A percentile compares a stretch with the other conserved stretches of the same genome.
These are phyloP conservation scores for Drosophila anomalipes DNA, from an alignment of 2,888 invertebrate genomes.

Conservation along the genomic window DNA sequence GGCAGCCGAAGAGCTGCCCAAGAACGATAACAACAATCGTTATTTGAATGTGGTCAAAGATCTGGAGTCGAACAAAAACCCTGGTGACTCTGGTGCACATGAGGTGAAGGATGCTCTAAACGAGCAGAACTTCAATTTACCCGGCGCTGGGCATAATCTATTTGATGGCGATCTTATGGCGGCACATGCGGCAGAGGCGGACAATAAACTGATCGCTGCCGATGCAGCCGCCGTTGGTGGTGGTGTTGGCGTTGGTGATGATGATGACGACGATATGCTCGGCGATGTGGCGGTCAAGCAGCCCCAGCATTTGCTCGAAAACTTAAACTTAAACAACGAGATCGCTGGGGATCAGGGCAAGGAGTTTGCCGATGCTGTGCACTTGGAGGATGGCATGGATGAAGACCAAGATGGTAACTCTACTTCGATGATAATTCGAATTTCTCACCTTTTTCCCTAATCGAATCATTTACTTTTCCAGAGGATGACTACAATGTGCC, in stretches of 20 bases:
- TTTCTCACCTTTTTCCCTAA: neutral
- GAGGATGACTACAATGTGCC: slow-evolving; percentile 86
- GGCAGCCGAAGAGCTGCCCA: slow-evolving; percentile 72
- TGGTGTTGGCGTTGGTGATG: slow-evolving; percentile 59
- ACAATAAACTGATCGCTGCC: slow-evolving; percentile 44
- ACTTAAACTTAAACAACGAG: slow-evolving; percentile 86
- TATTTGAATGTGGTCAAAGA: slow-evolving; percentile 83
- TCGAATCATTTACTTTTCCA: slow-evolving; percentile 59
- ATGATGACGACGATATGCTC: slow-evolving; percentile 78
- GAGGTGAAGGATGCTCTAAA: slow-evolving; percentile 84
- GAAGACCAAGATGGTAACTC: slow-evolving; percentile 86
- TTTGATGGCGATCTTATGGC: slow-evolving; percentile 73
- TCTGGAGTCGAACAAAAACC: slow-evolving; percentile 63
- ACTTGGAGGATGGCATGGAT: slow-evolving; percentile 84
- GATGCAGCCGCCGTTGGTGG: slow-evolving; percentile 54
- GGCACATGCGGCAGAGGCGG: slow-evolving; percentile 45
- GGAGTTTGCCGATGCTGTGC: slow-evolving; percentile 83
- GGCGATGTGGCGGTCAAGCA: slow-evolving; percentile 79
- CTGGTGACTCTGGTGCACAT: slow-evolving; percentile 84
- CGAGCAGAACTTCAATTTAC: slow-evolving; percentile 83
- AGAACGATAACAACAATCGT: slow-evolving; percentile 82
- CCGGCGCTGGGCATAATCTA: slow-evolving; percentile 78
- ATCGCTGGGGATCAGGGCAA: slow-evolving; percentile 85
- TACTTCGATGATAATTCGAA: neutral
- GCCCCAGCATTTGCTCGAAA: slow-evolving; percentile 78